Evolutionary conservation across 1,140 invertebrate genomes (phyloP), one percentile per base, ranked within the genome.

Genomic region (Aphelinus atriplicis): DNA sequence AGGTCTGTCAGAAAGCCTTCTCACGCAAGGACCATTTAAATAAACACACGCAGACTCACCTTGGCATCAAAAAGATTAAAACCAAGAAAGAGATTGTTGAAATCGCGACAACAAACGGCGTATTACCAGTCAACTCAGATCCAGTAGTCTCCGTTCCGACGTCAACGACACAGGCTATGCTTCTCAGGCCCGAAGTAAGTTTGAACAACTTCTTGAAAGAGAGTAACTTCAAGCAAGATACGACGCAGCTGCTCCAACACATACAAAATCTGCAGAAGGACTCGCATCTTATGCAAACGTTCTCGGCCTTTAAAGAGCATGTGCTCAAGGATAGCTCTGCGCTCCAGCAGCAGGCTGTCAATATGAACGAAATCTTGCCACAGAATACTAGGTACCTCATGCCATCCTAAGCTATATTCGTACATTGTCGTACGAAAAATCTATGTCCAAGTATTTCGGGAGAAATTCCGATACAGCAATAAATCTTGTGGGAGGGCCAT

Each of bases 21-120:
- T 93, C 92, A 0, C 89, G 93, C 2, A 94, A 94, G 78, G 93
- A 94, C 80, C 94, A 94, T 78, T 82, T 95, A 1, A 91, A 92
- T 58, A 94, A 94, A 76, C 94, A 95, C 80, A 88, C 88, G 72
- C 84, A 88, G 80, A 85, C 88, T 60, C 86, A 88, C 78, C 72
- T 88, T 3, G 84, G 84, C 7, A 84, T 82, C 9, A 84, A 83
- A 50, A 80, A 83, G 60, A 81, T 80, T 6, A 85, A 88, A 78
- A 63, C 76, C 1, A 85, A 86, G 64, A 87, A 87, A 26, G 85
- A 87, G 7, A n/a, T 77, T 48, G 47, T 79, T 6, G 81, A 84
- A 63, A 78, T 66, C 2, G 43, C 47, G 42, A 5, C 51, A 53
- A 2, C 55, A 55, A 71, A 65, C 47, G 9, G 42, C 69, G 2